Base-by-base conservation (phyloP, 2,797 vertebrate species). In the Lepus oiostolus region DNA sequence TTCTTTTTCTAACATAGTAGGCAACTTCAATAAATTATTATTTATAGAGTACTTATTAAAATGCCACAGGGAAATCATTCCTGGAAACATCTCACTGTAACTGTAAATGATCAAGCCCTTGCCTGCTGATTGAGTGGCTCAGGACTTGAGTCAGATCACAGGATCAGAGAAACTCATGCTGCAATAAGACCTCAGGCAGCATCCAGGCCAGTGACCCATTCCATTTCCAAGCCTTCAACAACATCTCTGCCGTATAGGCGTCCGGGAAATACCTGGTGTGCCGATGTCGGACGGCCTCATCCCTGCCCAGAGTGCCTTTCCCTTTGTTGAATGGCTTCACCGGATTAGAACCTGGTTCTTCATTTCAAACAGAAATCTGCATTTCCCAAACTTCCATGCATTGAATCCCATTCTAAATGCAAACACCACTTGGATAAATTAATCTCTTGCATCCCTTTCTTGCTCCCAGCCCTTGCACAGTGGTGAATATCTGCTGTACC, bases 41-140 rank as follows among this genome's bases (percentile, higher is more conserved):
- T 98, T 98, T 98, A 98, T 98, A 97, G 98, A 97, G 97, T 97
- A 97, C 97, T 98, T 98, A 98, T 98, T 98, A 98, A 98, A 97
- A 98, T 98, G 97, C 98, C 97, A 98, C 96, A 80, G 97, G 96
- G 97, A 98, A 98, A 98, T 98, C 98, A 97, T 98, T 98, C 98
- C 98, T 98, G 98, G 98, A 98, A 98, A 98, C 95, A 97, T 98
- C 97, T 98, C 97, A 96, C 97, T 97, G 93, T 98, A 98, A 98
- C 98, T 98, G 98, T 98, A 98, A 98, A 98, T 98, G 98, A 98
- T 97, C 95, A 96, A 95, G 96, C 95, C 96, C 80, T 97, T 75
- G 58, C 76, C 94, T 72, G 50, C 97, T 98, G 98, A 98, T 97
- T 98, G 98, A 98, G 97, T 98, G 97, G 97, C 92, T 75, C 95